Percentiles rank a stretch among this genome's conserved stretches.
Conservation (phyloP, 2,888 invertebrate genomes). For the Drosophila mayaguana region DNA sequence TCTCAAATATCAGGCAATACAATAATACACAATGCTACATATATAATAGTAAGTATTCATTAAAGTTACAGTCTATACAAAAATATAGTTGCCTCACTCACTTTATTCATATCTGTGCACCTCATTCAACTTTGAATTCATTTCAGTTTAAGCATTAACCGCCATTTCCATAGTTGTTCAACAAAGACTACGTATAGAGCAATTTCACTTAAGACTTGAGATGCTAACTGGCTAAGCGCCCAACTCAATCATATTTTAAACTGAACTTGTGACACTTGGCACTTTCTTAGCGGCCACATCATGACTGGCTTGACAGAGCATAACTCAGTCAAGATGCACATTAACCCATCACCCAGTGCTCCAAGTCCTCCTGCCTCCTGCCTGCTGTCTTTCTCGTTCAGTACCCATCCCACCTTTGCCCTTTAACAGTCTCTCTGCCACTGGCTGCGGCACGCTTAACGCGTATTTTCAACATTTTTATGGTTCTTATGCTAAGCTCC, state of each 20-base stretch:
- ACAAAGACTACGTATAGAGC: background rate
- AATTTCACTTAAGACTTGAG: background rate
- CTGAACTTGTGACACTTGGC: slow-evolving; percentile 58
- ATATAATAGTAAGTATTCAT: too few species aligned
- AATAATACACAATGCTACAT: too few species aligned
- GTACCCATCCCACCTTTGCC: background rate
- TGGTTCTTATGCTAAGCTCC: slow-evolving; percentile 37
- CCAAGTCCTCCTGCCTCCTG: background rate
- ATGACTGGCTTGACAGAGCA: slow-evolving; percentile 55
- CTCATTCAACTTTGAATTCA: too few species aligned
- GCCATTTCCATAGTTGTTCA: too few species aligned
- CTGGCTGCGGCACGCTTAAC: slow-evolving; percentile 22
- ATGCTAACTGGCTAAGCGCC: background rate
- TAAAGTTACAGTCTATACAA: too few species aligned
- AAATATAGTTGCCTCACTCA: too few species aligned
- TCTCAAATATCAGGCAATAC: too few species aligned
- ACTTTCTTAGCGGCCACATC: slow-evolving; percentile 63
- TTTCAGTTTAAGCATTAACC: background rate
- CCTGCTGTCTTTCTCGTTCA: background rate
- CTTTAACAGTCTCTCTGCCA: slow-evolving; percentile 8
- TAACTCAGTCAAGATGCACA: slow-evolving; percentile 67
- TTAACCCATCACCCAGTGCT: slow-evolving; percentile 44
- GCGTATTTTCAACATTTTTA: slow-evolving; percentile 63
- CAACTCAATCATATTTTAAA: slow-evolving; percentile 41
- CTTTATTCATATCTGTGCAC: too few species aligned